Evolutionary conservation across 1,140 invertebrate genomes (phyloP).

Genomic region (Drosophila nigrodunni): DNA sequence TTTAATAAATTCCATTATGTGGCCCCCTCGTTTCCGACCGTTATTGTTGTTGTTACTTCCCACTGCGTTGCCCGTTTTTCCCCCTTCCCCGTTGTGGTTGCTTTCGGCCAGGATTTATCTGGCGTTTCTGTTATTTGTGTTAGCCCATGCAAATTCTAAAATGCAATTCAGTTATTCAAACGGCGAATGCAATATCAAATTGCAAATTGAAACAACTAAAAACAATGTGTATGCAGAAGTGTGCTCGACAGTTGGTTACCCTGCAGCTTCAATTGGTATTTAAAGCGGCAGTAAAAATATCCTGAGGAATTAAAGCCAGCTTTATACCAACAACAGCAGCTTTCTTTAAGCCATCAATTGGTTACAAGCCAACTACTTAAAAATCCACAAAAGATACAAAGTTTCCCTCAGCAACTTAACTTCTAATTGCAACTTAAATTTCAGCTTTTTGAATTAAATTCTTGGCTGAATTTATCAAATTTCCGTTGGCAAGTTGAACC

Average conservation of each 20-base stretch:
- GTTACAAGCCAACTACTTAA: not conserved
- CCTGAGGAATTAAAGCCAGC: too few relatives aligned
- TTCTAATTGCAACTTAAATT: conserved; percentile 21
- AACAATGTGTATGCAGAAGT: not conserved
- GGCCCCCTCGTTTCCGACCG: conserved; percentile 9
- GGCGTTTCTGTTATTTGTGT: conserved; percentile 58
- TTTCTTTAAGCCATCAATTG: too few relatives aligned
- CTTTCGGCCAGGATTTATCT: conserved; percentile 63
- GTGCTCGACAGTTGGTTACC: conserved; percentile 6
- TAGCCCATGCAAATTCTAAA: conserved; percentile 74
- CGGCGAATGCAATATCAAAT: conserved; percentile 50
- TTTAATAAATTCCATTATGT: conserved; percentile 81
- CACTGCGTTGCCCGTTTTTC: not conserved
- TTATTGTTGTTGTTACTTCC: not conserved
- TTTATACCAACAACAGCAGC: too few relatives aligned
- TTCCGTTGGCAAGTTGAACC: conserved; percentile 23
- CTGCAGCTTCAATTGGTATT: not conserved
- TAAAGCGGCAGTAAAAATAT: too few relatives aligned
- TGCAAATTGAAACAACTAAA: conserved; percentile 33
- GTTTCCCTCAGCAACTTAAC: not conserved
- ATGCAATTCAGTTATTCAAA: conserved; percentile 75
- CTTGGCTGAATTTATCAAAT: conserved; percentile 37
- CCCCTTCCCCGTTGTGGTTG: not conserved
- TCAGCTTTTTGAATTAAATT: conserved; percentile 9
- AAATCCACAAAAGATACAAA: not conserved